Evolutionary conservation across 2,113 vertebrate species (phyloP).

Genomic region (Romanogobio albipinnatus): DNA sequence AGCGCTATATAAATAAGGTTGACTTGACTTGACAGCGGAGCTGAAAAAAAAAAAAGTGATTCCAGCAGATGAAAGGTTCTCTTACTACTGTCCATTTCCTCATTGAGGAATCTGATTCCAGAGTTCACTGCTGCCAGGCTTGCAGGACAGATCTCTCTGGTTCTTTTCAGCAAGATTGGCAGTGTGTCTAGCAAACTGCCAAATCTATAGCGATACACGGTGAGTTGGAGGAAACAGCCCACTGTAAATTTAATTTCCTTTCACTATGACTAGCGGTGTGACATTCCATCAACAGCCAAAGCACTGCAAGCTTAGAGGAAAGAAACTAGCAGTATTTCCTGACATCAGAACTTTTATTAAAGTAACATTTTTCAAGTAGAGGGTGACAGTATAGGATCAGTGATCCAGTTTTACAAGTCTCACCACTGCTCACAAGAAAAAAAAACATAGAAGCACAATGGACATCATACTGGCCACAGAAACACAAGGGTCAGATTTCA

Average conservation of each 20-base stretch:
- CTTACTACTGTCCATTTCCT: constrained; percentile 7
- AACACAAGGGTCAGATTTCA: not conserved
- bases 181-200: constrained; percentile 38
- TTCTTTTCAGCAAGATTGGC: constrained; percentile 29
- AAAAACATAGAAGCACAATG: not conserved
- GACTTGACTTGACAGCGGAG: no score
- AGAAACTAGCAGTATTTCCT: not conserved
- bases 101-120: not conserved
- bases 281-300: constrained; percentile 18
- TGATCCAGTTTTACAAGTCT: not conserved
- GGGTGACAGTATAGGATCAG: not conserved
- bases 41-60: not conserved
- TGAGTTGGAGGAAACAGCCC: not conserved
- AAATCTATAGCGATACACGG: constrained; percentile 12
- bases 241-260: constrained; percentile 33
- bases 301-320: not conserved
- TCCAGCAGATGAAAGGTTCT: constrained; percentile 12
- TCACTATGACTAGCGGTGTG: constrained; percentile 27
- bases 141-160: not conserved
- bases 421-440: not conserved
- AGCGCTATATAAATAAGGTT: no score
- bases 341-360: not conserved
- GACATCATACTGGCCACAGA: not conserved
- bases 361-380: not conserved
- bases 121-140: constrained; percentile 20